phyloP scores from a whole-genome alignment of 2,888 invertebrate genomes.

The Tetrapedia diversipes region DNA sequence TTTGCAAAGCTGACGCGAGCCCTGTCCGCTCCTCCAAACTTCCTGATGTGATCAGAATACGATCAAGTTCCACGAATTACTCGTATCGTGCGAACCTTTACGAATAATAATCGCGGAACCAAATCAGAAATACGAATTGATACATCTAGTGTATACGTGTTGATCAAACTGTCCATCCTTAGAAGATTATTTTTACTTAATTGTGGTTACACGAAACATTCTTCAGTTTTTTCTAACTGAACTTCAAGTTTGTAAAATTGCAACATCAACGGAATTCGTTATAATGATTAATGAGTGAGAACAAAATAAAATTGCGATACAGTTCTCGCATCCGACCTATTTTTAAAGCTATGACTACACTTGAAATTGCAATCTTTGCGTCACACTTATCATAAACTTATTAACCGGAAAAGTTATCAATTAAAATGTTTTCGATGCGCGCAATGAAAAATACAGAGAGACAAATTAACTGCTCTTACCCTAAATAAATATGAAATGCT shows the following conservation, averaged over 20 bases:
- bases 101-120: conserved; percentile 32
- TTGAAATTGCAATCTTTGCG: too few relatives aligned
- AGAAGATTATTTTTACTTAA: too few relatives aligned
- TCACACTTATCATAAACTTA: too few relatives aligned
- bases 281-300: neutral
- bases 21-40: conserved; percentile 45
- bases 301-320: too few relatives aligned
- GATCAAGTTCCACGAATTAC: conserved; percentile 59
- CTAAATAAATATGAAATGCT: too few relatives aligned
- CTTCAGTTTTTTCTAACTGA: neutral
- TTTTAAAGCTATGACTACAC: too few relatives aligned
- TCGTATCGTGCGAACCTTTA: conserved; percentile 33
- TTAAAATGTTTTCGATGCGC: too few relatives aligned
- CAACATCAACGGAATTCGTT: neutral
- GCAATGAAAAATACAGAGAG: too few relatives aligned
- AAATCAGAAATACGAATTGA: neutral
- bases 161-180: conserved; percentile 44
- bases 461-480: too few relatives aligned
- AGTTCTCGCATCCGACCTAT: too few relatives aligned
- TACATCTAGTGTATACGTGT: conserved; percentile 55
- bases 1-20: conserved; percentile 53
- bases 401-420: too few relatives aligned
- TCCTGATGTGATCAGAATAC: conserved; percentile 68
- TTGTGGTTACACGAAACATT: too few relatives aligned
- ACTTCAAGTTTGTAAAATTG: neutral